These are phyloP conservation scores for Seira musarum DNA, from an alignment of 2,888 invertebrate genomes.

Conservation along the genomic window DNA sequence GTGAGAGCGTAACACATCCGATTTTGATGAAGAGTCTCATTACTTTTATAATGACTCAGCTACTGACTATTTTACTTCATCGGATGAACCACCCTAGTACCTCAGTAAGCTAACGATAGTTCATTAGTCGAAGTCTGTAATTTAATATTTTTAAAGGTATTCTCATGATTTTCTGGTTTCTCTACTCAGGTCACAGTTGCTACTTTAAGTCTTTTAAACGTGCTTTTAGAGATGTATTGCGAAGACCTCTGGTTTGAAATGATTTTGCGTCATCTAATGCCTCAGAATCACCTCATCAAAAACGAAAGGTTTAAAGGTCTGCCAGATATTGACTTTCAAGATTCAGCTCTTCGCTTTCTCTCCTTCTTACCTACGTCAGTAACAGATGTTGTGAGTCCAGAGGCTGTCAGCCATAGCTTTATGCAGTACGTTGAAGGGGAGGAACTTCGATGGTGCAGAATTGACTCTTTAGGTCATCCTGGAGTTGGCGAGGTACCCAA, in stretches of 20 bases:
- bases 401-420: conserved; percentile 59
- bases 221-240: conserved; percentile 65
- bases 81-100: conserved; percentile 66
- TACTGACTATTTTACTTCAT: conserved; percentile 59
- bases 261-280: conserved; percentile 64
- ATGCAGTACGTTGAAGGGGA: conserved; percentile 65
- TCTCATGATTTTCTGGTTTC: conserved; percentile 12
- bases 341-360: conserved; percentile 64
- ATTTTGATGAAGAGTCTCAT: conserved; percentile 62
- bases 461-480: conserved; percentile 45
- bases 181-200: conserved; percentile 64
- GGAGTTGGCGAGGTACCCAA: conserved; percentile 11
- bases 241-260: conserved; percentile 68
- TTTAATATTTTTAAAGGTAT: too few relatives aligned
- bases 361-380: conserved; percentile 62
- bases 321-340: conserved; percentile 65
- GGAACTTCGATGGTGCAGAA: conserved; percentile 47
- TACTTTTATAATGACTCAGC: conserved; percentile 58
- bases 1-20: conserved; percentile 65
- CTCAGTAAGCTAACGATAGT: conserved; percentile 65
- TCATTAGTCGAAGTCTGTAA: too few relatives aligned
- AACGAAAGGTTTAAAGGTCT: conserved; percentile 55
- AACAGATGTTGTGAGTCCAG: conserved; percentile 62
- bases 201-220: conserved; percentile 66
- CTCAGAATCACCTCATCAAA: conserved; percentile 68